These are phyloP conservation scores for Aleiodes sp. DNA, from an alignment of 1,140 invertebrate species.

Conservation along the genomic window DNA sequence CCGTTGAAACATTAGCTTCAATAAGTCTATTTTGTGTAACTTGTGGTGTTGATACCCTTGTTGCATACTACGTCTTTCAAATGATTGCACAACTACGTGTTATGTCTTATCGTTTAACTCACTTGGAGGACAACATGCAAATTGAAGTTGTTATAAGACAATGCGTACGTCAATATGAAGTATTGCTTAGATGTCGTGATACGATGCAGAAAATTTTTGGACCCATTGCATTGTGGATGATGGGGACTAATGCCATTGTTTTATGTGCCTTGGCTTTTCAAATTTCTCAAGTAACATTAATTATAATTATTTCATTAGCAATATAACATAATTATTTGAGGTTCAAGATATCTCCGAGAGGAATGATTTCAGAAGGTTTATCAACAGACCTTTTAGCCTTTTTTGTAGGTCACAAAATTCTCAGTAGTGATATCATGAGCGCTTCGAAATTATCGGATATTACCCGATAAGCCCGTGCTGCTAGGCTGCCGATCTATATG, in stretches of 20 bases:
- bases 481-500: no score
- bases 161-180: constrained; percentile 32
- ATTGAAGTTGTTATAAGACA: constrained; percentile 26
- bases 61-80: constrained; percentile 41
- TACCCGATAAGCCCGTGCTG: no score
- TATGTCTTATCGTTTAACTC: constrained; percentile 30
- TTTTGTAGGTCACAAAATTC: no score
- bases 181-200: constrained; percentile 31
- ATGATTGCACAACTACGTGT: constrained; percentile 36
- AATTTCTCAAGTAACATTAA: constrained; percentile 39
- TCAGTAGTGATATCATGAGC: no score
- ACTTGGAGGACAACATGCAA: constrained; percentile 25
- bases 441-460: no score
- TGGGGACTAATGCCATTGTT: constrained; percentile 37
- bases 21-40: constrained; percentile 29
- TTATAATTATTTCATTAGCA: no score
- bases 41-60: constrained; percentile 36
- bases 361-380: no score
- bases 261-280: constrained; percentile 48
- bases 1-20: constrained; percentile 15
- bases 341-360: no score
- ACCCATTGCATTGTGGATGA: constrained; percentile 39
- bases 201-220: constrained; percentile 44
- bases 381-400: no score
- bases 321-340: not conserved